Conservation (phyloP, 2,113 vertebrate genomes). For the Corydoras sp. region DNA sequence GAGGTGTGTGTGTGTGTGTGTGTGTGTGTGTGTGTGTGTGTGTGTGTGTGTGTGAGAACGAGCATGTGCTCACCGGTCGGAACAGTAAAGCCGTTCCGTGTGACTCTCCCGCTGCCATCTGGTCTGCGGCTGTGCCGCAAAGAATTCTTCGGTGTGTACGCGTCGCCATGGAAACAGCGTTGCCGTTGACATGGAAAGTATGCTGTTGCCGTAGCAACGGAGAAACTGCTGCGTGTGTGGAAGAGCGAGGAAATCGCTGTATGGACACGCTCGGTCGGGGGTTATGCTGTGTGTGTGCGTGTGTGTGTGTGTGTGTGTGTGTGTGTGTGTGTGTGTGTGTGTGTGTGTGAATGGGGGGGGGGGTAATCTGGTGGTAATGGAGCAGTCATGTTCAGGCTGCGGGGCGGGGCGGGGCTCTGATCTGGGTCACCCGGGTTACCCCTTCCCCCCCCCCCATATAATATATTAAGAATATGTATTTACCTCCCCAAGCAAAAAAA, state of each 20-base stretch:
- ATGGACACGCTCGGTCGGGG: not conserved
- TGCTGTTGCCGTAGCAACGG: conserved; percentile 81
- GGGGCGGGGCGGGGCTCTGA: conserved; percentile 22
- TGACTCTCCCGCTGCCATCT: conserved; percentile 75
- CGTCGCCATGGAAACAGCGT: conserved; percentile 77
- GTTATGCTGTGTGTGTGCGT: not conserved
- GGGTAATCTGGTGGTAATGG: conserved; percentile 35
- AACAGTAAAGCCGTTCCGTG: conserved; percentile 52
- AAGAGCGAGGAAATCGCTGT: conserved; percentile 5
- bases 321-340: conserved; percentile 16
- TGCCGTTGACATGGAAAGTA: conserved; percentile 86
- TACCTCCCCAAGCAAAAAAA: too few relatives aligned
- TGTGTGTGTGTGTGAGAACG: conserved; percentile 12
- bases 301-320: conserved; percentile 12
- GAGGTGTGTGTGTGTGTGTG: not conserved
- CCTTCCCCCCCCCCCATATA: not conserved
- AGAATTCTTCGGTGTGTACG: conserved; percentile 78
- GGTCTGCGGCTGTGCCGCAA: conserved; percentile 73
- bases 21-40: conserved; percentile 15
- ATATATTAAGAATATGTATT: too few relatives aligned
- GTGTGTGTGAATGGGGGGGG: conserved; percentile 35
- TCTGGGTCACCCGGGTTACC: conserved; percentile 28
- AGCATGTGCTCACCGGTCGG: conserved; percentile 29
- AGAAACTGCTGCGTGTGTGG: conserved; percentile 75
- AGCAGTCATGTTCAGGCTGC: conserved; percentile 30